These are phyloP conservation scores for Heliconius sara DNA, from an alignment of 2,888 invertebrate genomes.

Conservation along the genomic window DNA sequence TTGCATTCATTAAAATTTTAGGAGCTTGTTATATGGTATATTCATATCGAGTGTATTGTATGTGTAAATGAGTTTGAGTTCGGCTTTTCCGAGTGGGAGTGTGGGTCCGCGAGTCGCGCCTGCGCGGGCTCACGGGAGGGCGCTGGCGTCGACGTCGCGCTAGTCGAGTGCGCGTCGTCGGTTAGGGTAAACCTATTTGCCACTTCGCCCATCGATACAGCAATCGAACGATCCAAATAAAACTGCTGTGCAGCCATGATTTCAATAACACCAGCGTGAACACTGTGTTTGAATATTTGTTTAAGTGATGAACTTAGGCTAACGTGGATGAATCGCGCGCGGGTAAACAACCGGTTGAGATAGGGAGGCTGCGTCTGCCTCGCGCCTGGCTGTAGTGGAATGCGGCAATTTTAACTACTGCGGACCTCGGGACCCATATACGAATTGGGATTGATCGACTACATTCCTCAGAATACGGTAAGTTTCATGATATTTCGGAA, in stretches of 20 bases:
- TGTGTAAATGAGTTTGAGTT: slow-evolving; percentile 65
- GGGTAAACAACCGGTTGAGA: slow-evolving; percentile 75
- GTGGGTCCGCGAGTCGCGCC: slow-evolving; percentile 51
- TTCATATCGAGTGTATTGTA: slow-evolving; percentile 50
- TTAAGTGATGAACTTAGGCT: slow-evolving; percentile 69
- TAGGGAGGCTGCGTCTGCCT: slow-evolving; percentile 79
- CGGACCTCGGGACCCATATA: slow-evolving; percentile 78
- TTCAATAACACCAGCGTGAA: slow-evolving; percentile 56
- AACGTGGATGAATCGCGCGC: slow-evolving; percentile 55
- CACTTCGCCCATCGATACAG: slow-evolving; percentile 54
- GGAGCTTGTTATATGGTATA: slow-evolving; percentile 44
- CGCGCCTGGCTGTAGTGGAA: slow-evolving; percentile 80
- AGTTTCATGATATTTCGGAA: slow-evolving; percentile 48
- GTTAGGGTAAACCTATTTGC: slow-evolving; percentile 59
- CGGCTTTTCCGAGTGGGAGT: slow-evolving; percentile 52
- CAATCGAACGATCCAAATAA: slow-evolving; percentile 65
- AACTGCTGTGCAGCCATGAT: slow-evolving; percentile 65
- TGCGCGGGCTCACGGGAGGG: slow-evolving; percentile 62
- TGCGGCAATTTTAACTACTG: slow-evolving; percentile 84
- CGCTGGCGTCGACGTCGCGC: slow-evolving; percentile 65
- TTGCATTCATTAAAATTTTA: slow-evolving; percentile 46
- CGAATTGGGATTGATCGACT: slow-evolving; percentile 72
- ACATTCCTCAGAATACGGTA: slow-evolving; percentile 68
- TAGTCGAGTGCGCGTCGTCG: slow-evolving; percentile 73
- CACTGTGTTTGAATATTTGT: slow-evolving; percentile 68